Evolutionary conservation across 2,888 invertebrate genomes (phyloP).

Genomic region (Agrotis puta): DNA sequence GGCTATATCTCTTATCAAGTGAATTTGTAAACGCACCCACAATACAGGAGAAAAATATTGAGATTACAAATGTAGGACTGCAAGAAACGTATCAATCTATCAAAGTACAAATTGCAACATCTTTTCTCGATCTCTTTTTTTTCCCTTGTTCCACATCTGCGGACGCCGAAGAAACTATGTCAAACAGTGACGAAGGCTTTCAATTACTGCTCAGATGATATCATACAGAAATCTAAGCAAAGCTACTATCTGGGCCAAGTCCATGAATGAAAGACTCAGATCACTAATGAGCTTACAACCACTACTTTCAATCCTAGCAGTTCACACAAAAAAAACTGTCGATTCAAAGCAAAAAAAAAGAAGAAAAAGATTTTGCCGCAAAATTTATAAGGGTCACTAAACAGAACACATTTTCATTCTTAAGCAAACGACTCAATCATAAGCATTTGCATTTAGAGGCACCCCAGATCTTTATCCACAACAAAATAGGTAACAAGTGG

Average conservation of each 20-base stretch:
- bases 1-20: too few species aligned
- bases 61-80: neutral
- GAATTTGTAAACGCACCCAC: too few species aligned
- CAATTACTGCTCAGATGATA: slow-evolving; percentile 38
- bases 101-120: neutral
- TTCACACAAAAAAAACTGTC: slow-evolving; percentile 14
- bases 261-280: slow-evolving; percentile 29
- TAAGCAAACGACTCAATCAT: slow-evolving; percentile 42
- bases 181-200: slow-evolving; percentile 31
- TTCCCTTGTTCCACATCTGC: neutral
- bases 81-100: neutral
- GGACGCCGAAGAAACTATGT: slow-evolving; percentile 17
- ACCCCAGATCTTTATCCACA: slow-evolving; percentile 29
- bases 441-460: slow-evolving; percentile 40
- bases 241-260: slow-evolving; percentile 40
- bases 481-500: slow-evolving; percentile 59
- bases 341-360: neutral
- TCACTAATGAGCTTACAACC: slow-evolving; percentile 26
- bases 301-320: neutral
- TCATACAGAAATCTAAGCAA: slow-evolving; percentile 30
- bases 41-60: neutral
- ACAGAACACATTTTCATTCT: slow-evolving; percentile 35
- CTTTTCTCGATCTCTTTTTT: neutral
- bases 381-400: slow-evolving; percentile 9
- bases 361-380: too few species aligned